Evolutionary conservation across 2,888 invertebrate genomes (phyloP), one percentile per base, ranked within the genome.

Genomic region (Xylota segnis): DNA sequence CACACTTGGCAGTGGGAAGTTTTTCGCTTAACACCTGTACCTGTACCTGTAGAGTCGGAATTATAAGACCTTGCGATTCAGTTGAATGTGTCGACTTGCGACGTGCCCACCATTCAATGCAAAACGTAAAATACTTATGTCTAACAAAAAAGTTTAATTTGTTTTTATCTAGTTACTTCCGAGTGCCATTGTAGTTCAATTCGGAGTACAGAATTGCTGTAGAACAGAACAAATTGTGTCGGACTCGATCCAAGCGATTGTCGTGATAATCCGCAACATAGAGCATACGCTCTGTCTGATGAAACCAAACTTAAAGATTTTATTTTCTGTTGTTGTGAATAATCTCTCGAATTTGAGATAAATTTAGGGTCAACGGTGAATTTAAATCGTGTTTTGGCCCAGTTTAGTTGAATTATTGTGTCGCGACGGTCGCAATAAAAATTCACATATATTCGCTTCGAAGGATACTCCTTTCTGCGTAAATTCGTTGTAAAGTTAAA

Each of bases 111-210:
- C 52, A 16, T 29, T 50, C 72, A 61, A 72, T 72, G 59, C 37
- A 66, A 66, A 18, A 3, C n/a, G 34, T 43, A 54, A 50, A 65
- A 58, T 63, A 23, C n/a, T n/a, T n/a, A 27, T 56, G 43, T 45
- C 61, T 70, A 29, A 34, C 56, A 59, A n/a, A 71, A 70, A 71
- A 58, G 18, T 40, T 72, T 58, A 65, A 59, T 81, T 75, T 54
- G 65, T 65, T 45, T 52, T 45, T 63, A 65, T 72, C 50, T 61
- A 54, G 59, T 45, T 66, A 86, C 84, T 82, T 86, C 82, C 84
- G 84, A 86, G 84, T 86, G 66, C 65, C 47, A 82, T 86, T 76
- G 81, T 82, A 76, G 70, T 71, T 71, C 76, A 82, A 82, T 82
- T 81, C 65, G 66, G 37, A 72, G 16, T 40, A 40, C 58, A 68